Conservation (phyloP, 2,113 vertebrate genomes). For the Forbesichthys agassizii region DNA sequence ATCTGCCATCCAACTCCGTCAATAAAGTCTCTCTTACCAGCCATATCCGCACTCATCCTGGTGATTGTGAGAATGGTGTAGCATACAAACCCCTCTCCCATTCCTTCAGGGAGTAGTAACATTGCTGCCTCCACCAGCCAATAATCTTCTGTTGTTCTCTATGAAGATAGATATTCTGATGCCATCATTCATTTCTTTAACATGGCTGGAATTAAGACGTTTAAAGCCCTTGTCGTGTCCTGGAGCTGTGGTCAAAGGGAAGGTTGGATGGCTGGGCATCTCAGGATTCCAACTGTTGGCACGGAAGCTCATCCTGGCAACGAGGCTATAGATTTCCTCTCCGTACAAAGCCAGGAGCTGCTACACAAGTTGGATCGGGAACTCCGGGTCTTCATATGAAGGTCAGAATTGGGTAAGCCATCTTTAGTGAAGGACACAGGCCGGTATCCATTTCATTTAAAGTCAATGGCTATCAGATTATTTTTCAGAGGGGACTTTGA, state of each 20-base stretch:
- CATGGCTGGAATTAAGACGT: not conserved
- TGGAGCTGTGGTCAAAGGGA: not conserved
- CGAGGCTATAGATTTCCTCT: constrained; percentile 14
- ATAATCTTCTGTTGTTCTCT: constrained; percentile 2
- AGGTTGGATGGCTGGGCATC: not conserved
- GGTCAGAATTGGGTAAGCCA: constrained; percentile 3
- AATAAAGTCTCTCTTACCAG: constrained; percentile 74
- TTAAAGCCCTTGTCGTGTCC: not conserved
- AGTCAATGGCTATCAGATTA: constrained; percentile 50
- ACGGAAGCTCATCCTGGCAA: constrained; percentile 31
- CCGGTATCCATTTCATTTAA: constrained; percentile 21
- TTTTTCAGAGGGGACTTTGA: not conserved
- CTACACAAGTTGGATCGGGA: constrained; percentile 2
- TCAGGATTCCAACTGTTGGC: constrained; percentile 21
- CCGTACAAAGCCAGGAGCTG: not conserved
- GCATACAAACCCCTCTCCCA: constrained; percentile 75
- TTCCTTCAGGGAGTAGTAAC: constrained; percentile 16
- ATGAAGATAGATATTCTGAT: not conserved
- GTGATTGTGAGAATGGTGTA: constrained; percentile 18
- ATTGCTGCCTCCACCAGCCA: not conserved
- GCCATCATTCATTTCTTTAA: not conserved
- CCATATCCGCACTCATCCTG: constrained; percentile 30
- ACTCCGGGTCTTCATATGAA: constrained; percentile 5
- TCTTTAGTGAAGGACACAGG: constrained; percentile 26
- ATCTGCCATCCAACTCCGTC: constrained; percentile 46